Evolutionary conservation across 2,797 vertebrate species (phyloP).

Genomic region (Myripristis murdjan): DNA sequence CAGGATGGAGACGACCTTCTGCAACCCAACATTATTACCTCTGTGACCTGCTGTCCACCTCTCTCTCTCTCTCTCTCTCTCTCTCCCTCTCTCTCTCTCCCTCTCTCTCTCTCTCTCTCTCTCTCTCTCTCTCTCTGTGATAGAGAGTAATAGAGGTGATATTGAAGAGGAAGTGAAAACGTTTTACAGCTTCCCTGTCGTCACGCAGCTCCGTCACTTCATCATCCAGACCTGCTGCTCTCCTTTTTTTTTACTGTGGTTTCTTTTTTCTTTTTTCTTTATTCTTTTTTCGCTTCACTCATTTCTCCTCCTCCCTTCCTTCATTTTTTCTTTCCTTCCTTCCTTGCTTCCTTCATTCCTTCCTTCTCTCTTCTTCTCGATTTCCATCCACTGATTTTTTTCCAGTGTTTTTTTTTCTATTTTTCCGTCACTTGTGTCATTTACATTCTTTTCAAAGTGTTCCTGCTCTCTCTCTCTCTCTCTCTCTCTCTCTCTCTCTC

Average conservation of each 20-base stretch:
- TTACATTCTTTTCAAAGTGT: conserved; percentile 39
- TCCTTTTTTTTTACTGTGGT: conserved; percentile 39
- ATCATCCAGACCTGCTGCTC: conserved; percentile 55
- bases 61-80: neutral
- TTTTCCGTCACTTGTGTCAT: conserved; percentile 25
- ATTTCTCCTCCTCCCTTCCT: conserved; percentile 49
- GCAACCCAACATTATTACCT: too few species aligned
- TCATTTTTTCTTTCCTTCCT: neutral
- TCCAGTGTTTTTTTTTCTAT: conserved; percentile 8
- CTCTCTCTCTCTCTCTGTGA: too few species aligned
- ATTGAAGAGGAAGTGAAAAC: too few species aligned
- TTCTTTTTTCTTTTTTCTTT: conserved; percentile 30
- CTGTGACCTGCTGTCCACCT: too few species aligned
- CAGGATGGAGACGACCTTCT: too few species aligned
- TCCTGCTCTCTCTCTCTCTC: conserved; percentile 13
- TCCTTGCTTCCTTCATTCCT: neutral
- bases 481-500: neutral
- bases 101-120: neutral
- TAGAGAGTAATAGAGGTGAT: conserved; percentile 37
- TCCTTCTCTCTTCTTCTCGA: conserved; percentile 1
- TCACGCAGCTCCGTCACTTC: conserved; percentile 70
- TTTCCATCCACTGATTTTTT: conserved; percentile 23
- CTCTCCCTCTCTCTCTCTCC: neutral
- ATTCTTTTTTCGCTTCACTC: conserved; percentile 46
- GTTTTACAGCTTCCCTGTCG: conserved; percentile 69